Conservation (phyloP, 2,797 vertebrate species). For the Neopelma chrysocephalum region DNA sequence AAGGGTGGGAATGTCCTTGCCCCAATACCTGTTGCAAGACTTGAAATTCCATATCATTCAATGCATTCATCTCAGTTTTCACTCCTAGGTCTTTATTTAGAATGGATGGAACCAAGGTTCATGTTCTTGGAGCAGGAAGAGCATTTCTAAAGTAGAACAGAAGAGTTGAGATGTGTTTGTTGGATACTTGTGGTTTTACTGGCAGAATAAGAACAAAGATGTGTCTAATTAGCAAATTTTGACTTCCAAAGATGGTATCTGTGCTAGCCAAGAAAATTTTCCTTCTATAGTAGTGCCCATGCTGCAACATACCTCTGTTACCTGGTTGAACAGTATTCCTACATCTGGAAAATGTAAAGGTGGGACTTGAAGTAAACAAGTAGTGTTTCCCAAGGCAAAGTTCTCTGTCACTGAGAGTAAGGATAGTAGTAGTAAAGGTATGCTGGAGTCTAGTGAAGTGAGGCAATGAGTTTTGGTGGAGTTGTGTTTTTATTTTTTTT, state of each 20-base stretch:
- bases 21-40: not conserved
- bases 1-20: not conserved
- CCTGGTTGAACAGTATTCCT: not conserved
- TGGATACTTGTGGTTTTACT: not conserved
- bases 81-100: not conserved
- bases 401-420: not conserved
- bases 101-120: not conserved
- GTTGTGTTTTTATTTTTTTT: not conserved
- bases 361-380: not conserved
- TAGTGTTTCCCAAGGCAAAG: not conserved
- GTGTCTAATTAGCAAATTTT: not conserved
- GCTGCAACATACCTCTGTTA: rapidly evolving
- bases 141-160: not conserved
- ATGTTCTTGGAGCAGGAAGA: not conserved
- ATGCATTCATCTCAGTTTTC: not conserved
- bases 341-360: not conserved
- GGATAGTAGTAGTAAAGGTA: not conserved
- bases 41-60: not conserved
- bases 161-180: not conserved
- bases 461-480: not conserved
- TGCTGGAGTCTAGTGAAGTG: not conserved
- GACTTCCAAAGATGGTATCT: not conserved
- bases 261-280: not conserved
- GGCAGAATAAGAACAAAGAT: not conserved
- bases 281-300: not conserved